Evolutionary conservation across 2,888 invertebrate genomes (phyloP).

Genomic region (Rhagonycha lutea): DNA sequence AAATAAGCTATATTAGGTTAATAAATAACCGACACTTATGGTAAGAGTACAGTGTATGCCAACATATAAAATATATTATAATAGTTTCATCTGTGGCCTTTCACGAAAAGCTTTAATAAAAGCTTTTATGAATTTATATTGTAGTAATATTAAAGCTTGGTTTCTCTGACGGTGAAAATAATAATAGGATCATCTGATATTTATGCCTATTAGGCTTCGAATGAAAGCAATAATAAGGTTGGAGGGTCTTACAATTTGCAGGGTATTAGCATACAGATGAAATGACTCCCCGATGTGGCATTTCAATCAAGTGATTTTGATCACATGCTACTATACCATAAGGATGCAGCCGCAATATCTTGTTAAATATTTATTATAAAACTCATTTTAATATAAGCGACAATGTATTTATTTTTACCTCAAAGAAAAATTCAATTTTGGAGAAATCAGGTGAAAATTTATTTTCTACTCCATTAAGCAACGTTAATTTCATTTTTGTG

Average conservation of each 20-base stretch:
- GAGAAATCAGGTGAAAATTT: not conserved
- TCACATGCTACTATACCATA: slow-evolving; percentile 23
- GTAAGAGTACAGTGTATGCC: not conserved
- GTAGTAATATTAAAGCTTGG: slow-evolving; percentile 7
- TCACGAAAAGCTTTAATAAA: not conserved
- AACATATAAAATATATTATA: not conserved
- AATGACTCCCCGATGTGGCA: slow-evolving; percentile 31
- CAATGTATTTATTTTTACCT: not conserved
- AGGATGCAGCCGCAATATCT: slow-evolving; percentile 9
- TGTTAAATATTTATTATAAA: slow-evolving; percentile 12
- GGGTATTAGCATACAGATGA: slow-evolving; percentile 38
- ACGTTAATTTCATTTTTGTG: not conserved
- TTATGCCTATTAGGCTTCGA: slow-evolving; percentile 32
- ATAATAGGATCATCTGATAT: slow-evolving; percentile 30
- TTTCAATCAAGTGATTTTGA: slow-evolving; percentile 30
- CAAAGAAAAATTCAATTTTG: not conserved
- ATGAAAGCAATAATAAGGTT: slow-evolving; percentile 34
- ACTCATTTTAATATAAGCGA: not conserved
- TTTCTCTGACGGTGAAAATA: slow-evolving; percentile 22
- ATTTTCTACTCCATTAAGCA: not conserved
- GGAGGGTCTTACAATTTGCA: slow-evolving; percentile 33
- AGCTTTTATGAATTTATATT: not conserved
- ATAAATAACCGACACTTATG: not conserved
- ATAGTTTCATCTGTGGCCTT: not conserved
- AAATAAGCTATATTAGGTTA: not conserved